Percentiles rank a stretch among this genome's conserved stretches.
phyloP scores from a whole-genome alignment of 2,888 invertebrate genomes.

The Glomeris marginata region DNA sequence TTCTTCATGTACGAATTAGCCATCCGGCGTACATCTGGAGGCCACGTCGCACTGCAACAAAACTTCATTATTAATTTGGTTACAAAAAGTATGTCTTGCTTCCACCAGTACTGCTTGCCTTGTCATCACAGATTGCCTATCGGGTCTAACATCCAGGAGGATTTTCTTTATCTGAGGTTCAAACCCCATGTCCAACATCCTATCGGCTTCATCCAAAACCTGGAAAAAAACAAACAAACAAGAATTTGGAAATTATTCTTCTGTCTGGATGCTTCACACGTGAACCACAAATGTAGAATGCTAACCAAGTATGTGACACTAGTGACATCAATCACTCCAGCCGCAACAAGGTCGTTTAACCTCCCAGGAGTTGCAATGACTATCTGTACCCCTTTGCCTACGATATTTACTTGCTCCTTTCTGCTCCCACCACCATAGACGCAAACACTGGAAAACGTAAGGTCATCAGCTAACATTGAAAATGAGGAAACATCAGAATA shows the following conservation, averaged over 20 bases:
- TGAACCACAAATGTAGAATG: slow-evolving; percentile 1
- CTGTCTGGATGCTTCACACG: not conserved
- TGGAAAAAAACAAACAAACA: slow-evolving; percentile 18
- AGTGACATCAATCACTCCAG: slow-evolving; percentile 49
- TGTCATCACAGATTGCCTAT: slow-evolving; percentile 91
- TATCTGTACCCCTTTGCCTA: slow-evolving; percentile 73
- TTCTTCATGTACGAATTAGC: slow-evolving; percentile 76
- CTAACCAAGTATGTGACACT: slow-evolving; percentile 64
- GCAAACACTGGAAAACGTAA: slow-evolving; percentile 46
- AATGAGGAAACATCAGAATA: not conserved
- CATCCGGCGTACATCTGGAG: slow-evolving; percentile 64
- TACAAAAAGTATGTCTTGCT: not conserved
- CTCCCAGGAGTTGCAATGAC: slow-evolving; percentile 91
- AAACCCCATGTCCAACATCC: slow-evolving; percentile 44
- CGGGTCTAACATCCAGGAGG: slow-evolving; percentile 63
- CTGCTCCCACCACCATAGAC: slow-evolving; percentile 82
- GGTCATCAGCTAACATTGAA: slow-evolving; percentile 11
- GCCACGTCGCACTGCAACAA: slow-evolving; percentile 73
- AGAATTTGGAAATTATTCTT: slow-evolving; percentile 5
- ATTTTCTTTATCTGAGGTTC: slow-evolving; percentile 53
- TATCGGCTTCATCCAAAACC: slow-evolving; percentile 73
- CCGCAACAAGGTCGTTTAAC: slow-evolving; percentile 70
- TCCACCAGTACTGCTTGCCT: slow-evolving; percentile 36
- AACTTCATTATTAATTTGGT: not conserved
- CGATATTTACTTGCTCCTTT: slow-evolving; percentile 55